A percentile compares a stretch with the other conserved stretches of the same genome.
Conservation (phyloP, 2,113 vertebrate genomes). For the Chlamydotis undulata region DNA sequence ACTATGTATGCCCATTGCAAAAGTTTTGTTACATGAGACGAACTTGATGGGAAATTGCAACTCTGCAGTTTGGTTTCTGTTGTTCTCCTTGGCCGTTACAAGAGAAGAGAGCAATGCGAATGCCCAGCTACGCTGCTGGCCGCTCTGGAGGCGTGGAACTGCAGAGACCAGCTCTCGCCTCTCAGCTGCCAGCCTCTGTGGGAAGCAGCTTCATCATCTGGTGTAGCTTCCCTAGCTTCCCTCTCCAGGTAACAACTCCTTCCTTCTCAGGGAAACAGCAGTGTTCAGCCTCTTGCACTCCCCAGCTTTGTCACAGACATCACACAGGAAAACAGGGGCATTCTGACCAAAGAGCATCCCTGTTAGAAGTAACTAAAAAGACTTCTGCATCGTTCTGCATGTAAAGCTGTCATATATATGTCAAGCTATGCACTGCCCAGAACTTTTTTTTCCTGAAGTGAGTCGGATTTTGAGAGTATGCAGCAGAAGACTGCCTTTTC, state of each 20-base stretch:
- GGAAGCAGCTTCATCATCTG: neutral
- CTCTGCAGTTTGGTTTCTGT: neutral
- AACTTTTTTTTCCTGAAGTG: neutral
- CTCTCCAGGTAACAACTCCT: neutral
- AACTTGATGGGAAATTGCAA: neutral
- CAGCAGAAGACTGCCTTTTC: neutral
- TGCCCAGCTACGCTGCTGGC: neutral
- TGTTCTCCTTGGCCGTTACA: neutral
- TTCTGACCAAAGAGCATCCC: neutral
- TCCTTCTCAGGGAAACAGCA: neutral
- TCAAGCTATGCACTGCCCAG: neutral
- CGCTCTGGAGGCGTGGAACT: neutral
- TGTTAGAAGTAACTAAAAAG: neutral
- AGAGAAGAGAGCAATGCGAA: neutral
- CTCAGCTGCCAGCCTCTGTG: neutral
- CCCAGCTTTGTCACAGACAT: neutral
- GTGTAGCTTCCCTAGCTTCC: neutral
- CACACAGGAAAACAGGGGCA: neutral
- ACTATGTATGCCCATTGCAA: fast-evolving
- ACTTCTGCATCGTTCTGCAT: neutral
- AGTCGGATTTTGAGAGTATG: neutral
- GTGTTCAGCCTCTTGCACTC: neutral
- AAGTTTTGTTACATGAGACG: neutral
- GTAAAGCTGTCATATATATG: neutral
- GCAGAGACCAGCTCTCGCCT: neutral